phyloP scores from a whole-genome alignment of 2,797 vertebrate species.

The Scyliorhinus canicula region DNA sequence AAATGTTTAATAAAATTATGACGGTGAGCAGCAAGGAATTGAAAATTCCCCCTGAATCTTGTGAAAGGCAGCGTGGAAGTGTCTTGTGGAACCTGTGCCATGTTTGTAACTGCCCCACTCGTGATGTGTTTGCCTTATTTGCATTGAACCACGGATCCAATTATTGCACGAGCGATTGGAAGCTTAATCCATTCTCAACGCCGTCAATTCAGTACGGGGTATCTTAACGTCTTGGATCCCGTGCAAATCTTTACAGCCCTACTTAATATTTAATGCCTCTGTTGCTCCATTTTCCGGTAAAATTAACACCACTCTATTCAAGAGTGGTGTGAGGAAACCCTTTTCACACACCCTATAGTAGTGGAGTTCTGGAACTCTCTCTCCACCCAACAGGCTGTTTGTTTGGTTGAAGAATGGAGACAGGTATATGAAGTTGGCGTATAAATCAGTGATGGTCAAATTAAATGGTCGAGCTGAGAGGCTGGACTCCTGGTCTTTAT shows the following conservation, averaged over 20 bases:
- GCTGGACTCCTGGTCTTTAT: not conserved
- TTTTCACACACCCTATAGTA: not conserved
- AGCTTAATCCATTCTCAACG: not conserved
- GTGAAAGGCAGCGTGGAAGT: not conserved
- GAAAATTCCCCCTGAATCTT: not conserved
- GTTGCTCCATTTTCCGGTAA: not conserved
- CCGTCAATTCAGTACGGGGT: not conserved
- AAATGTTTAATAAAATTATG: constrained; percentile 21
- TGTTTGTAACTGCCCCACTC: not conserved
- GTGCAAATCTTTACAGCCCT: not conserved
- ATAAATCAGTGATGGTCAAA: not conserved
- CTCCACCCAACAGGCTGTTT: not conserved
- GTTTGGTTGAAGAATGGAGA: not conserved
- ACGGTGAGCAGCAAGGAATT: not conserved
- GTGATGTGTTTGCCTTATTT: not conserved
- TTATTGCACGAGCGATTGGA: not conserved
- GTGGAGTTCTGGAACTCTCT: not conserved
- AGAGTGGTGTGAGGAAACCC: not conserved
- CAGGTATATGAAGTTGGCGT: not conserved
- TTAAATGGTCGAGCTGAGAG: not conserved
- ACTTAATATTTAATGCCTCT: not conserved
- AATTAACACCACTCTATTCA: not conserved
- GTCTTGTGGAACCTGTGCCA: not conserved
- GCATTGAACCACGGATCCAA: not conserved
- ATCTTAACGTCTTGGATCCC: not conserved